Conservation (phyloP, 2,797 vertebrate genomes). For the Sebastes taczanowskii region DNA sequence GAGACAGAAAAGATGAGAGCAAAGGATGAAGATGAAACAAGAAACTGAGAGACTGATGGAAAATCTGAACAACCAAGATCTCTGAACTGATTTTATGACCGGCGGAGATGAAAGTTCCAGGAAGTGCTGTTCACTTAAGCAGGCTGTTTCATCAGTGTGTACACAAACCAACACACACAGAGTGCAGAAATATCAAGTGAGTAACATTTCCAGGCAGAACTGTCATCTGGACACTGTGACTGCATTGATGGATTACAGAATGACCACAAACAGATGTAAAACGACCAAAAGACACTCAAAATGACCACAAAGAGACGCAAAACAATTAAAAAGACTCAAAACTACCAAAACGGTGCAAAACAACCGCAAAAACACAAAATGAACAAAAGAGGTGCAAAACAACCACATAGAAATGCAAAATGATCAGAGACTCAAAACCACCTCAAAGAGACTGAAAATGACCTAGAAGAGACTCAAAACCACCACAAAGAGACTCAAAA, state of each 20-base stretch:
- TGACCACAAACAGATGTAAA: not conserved
- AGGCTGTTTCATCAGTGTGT: not conserved
- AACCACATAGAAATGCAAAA: no score
- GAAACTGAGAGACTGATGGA: not conserved
- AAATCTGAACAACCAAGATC: not conserved
- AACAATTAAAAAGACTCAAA: not conserved
- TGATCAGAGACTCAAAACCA: no score
- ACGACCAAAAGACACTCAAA: not conserved
- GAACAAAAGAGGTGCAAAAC: no score
- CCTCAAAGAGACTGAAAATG: no score
- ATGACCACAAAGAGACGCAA: not conserved
- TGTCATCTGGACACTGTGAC: not conserved
- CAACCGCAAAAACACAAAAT: no score
- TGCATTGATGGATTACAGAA: not conserved
- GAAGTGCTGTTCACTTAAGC: not conserved
- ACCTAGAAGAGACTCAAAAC: no score
- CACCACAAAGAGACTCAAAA: not conserved
- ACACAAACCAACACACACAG: not conserved
- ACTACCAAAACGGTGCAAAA: not conserved
- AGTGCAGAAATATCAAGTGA: not conserved
- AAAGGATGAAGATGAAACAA: not conserved
- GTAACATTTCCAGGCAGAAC: not conserved
- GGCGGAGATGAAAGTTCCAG: not conserved
- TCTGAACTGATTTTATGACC: not conserved
- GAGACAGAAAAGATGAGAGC: not conserved